Percentiles rank a stretch among this genome's conserved stretches.
Conservation (phyloP, 2,888 invertebrate genomes). For the Thecophora atra region DNA sequence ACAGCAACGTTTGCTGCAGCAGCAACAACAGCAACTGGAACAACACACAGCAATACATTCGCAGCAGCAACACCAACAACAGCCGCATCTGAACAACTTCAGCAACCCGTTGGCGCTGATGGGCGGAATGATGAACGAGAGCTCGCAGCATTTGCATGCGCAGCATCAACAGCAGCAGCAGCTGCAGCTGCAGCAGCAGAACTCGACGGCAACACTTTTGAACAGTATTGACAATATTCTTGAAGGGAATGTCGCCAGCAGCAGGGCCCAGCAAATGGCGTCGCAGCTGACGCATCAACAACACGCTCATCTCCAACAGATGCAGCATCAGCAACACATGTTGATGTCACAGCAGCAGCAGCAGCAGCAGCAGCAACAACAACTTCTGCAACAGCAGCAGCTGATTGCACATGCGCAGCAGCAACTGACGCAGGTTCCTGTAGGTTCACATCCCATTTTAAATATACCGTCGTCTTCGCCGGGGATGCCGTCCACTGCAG, state of each 20-base stretch:
- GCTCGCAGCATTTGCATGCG: constrained; percentile 51
- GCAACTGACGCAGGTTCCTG: constrained; percentile 38
- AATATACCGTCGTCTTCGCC: constrained; percentile 31
- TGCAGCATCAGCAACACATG: constrained; percentile 40
- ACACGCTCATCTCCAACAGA: constrained; percentile 44
- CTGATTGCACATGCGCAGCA: constrained; percentile 31
- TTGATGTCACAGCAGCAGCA: constrained; percentile 41
- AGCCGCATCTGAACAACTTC: constrained; percentile 51
- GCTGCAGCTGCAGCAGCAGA: constrained; percentile 37
- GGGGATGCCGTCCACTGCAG: constrained; percentile 21
- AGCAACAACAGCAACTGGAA: constrained; percentile 47
- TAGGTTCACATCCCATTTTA: constrained; percentile 37
- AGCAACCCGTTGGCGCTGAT: constrained; percentile 56
- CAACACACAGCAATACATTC: constrained; percentile 13
- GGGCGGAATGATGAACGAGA: constrained; percentile 58
- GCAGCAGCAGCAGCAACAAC: constrained; percentile 36
- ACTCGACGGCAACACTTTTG: constrained; percentile 47
- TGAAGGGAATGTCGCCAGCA: constrained; percentile 42
- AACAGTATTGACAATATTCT: constrained; percentile 49
- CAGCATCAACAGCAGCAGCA: constrained; percentile 45
- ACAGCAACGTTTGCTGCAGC: constrained; percentile 46
- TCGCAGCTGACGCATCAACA: constrained; percentile 45
- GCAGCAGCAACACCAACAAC: constrained; percentile 44
- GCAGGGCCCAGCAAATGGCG: constrained; percentile 41
- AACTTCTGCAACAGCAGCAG: constrained; percentile 42